Conservation (phyloP, 2,888 invertebrate genomes). For the Pyrochroa serraticornis region DNA sequence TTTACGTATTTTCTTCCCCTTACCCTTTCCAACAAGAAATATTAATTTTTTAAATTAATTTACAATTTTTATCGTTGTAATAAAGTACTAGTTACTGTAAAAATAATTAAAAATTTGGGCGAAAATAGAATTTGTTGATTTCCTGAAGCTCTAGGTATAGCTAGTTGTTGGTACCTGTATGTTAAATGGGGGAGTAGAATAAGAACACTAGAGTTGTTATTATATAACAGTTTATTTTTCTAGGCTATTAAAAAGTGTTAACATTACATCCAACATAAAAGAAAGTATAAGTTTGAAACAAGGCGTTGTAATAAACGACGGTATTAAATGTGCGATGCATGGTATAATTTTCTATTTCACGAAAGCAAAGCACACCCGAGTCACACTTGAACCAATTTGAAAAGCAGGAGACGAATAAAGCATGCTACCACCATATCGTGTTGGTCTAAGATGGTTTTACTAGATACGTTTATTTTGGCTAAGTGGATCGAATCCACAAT, state of each 20-base stretch:
- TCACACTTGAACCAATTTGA: conserved; percentile 22
- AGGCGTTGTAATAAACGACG: neutral
- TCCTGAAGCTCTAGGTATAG: too few species aligned
- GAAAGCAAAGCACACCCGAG: conserved; percentile 26
- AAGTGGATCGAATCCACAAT: conserved; percentile 17
- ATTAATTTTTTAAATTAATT: too few species aligned
- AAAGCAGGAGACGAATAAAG: conserved; percentile 30
- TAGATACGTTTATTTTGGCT: conserved; percentile 31
- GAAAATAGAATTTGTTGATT: too few species aligned
- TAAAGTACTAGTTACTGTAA: too few species aligned
- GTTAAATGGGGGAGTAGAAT: too few species aligned
- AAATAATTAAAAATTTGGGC: too few species aligned
- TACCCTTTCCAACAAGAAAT: too few species aligned
- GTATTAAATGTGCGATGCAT: conserved; percentile 17
- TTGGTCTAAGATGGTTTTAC: conserved; percentile 28
- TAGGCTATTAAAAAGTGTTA: conserved; percentile 27
- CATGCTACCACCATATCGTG: conserved; percentile 28
- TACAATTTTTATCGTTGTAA: too few species aligned
- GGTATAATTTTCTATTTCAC: conserved; percentile 19
- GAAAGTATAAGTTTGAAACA: conserved; percentile 9
- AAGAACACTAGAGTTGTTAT: neutral
- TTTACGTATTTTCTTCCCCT: too few species aligned
- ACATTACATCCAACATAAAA: conserved; percentile 22
- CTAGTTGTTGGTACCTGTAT: too few species aligned
- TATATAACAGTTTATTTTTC: conserved; percentile 32